phyloP scores from a whole-genome alignment of 2,797 vertebrate species.

The Falco naumanni region DNA sequence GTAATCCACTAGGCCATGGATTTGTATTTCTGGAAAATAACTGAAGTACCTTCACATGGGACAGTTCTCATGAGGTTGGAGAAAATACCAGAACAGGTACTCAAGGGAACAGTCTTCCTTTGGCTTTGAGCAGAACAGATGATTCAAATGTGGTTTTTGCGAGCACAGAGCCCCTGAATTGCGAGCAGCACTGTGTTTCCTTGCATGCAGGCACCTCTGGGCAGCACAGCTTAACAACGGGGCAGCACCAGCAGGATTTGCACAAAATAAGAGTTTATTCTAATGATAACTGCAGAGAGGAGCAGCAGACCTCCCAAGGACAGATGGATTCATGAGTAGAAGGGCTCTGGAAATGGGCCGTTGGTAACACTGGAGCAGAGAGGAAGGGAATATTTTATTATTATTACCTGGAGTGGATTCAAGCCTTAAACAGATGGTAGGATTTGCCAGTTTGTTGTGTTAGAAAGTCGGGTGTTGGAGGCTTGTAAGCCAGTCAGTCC shows the following conservation, averaged over 20 bases:
- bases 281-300: background rate
- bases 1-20: background rate
- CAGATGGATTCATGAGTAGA: background rate
- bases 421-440: background rate
- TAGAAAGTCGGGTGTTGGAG: background rate
- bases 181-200: fast-evolving
- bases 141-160: background rate
- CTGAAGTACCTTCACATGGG: background rate
- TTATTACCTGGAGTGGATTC: slow-evolving; percentile 11
- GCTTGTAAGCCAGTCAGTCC: background rate
- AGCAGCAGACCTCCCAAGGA: background rate
- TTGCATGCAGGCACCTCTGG: background rate
- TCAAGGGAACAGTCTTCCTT: background rate
- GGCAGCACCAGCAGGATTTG: background rate
- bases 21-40: slow-evolving; percentile 31
- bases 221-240: background rate
- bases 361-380: background rate
- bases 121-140: background rate
- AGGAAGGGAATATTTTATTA: background rate
- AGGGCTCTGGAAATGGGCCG: background rate
- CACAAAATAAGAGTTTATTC: background rate
- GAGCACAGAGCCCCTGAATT: background rate
- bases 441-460: background rate
- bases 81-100: background rate
- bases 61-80: background rate